These are phyloP conservation scores for Pardosa pseudoannulata DNA, from an alignment of 2,888 invertebrate species.

Conservation along the genomic window DNA sequence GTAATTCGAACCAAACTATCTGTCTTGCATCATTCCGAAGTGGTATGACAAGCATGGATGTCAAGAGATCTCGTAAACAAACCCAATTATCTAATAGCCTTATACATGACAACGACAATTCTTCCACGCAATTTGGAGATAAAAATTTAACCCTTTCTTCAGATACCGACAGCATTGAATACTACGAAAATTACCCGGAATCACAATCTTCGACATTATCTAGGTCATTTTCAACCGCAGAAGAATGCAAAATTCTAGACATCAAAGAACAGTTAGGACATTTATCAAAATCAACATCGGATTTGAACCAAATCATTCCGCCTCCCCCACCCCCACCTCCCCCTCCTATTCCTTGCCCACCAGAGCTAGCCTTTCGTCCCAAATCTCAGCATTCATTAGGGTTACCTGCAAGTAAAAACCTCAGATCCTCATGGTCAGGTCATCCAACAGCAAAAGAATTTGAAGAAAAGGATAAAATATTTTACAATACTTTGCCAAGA, in stretches of 20 bases:
- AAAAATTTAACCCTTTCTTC: background rate
- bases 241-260: background rate
- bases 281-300: constrained; percentile 11
- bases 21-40: background rate
- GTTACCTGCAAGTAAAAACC: background rate
- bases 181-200: background rate
- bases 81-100: background rate
- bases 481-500: constrained; percentile 81
- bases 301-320: background rate
- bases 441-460: background rate
- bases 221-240: background rate
- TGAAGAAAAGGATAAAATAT: background rate
- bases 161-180: background rate
- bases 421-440: constrained; percentile 12
- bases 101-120: background rate
- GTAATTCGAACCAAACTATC: background rate
- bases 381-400: constrained; percentile 75
- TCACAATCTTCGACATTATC: background rate
- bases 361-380: constrained; percentile 76
- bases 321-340: constrained; percentile 74
- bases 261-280: background rate
- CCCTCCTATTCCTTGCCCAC: constrained; percentile 77
- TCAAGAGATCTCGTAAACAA: constrained; percentile 33
- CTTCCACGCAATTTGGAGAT: background rate
- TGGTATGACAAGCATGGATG: constrained; percentile 26